A percentile compares a stretch with the other conserved stretches of the same genome.
Evolutionary conservation across 2,113 vertebrate genomes (phyloP).

Genomic region (Archocentrus centrarchus): DNA sequence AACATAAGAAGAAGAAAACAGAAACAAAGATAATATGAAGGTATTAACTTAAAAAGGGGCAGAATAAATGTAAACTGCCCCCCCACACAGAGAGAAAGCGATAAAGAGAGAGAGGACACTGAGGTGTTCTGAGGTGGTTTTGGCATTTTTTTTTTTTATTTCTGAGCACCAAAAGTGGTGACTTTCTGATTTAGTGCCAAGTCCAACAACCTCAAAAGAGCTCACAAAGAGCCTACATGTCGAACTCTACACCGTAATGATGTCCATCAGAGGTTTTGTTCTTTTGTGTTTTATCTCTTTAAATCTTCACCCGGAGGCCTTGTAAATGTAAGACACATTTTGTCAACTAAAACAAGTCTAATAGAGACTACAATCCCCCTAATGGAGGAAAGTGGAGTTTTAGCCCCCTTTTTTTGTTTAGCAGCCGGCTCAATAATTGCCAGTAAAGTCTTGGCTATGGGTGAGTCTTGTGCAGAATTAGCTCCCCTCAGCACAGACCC

Average conservation of each 20-base stretch:
- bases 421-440: constrained; percentile 66
- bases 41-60: constrained; percentile 65
- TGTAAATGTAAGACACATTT: constrained; percentile 74
- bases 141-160: constrained; percentile 58
- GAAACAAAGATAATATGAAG: constrained; percentile 50
- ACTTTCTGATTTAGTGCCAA: constrained; percentile 67
- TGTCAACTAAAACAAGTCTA: constrained; percentile 68
- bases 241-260: constrained; percentile 48
- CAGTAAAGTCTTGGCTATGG: constrained; percentile 62
- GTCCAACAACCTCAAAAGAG: constrained; percentile 57
- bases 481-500: constrained; percentile 3
- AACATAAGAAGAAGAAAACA: constrained; percentile 38
- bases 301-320: constrained; percentile 58
- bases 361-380: constrained; percentile 60
- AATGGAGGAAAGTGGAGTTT: constrained; percentile 64
- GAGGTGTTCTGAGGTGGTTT: constrained; percentile 77
- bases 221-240: constrained; percentile 19
- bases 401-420: constrained; percentile 64
- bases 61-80: constrained; percentile 70
- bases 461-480: constrained; percentile 45
- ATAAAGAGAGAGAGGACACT: constrained; percentile 64
- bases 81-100: constrained; percentile 45
- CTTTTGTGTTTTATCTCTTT: constrained; percentile 42
- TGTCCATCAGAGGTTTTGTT: constrained; percentile 62
- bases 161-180: constrained; percentile 64